Evolutionary conservation across 1,140 invertebrate species (phyloP), one percentile per base, ranked within the genome.

Genomic region (Phthorimaea operculella): DNA sequence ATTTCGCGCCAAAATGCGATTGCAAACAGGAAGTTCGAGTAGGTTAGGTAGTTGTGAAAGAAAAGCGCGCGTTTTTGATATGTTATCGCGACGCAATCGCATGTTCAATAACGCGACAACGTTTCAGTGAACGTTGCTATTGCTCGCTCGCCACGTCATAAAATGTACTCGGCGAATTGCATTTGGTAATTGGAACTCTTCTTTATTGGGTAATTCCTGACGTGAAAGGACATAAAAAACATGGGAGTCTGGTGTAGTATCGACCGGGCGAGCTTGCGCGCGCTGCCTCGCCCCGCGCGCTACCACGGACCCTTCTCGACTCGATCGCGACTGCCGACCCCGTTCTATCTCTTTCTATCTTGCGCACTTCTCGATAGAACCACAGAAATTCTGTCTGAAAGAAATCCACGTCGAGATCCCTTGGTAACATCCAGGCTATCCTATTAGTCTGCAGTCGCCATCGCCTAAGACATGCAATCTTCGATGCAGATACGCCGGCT

Each of bases 181-280:
- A 63, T 74, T 69, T 70, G 68, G 70, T 75, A 75, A 79, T 81
- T 76, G 70, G 64, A 74, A 73, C 60, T 66, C 58, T 73, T 74
- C 69, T 76, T 79, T 81, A 71, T 80, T 75, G 68, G 67, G 72
- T 72, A 76, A 80, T 73, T 76, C 62, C 69, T 79, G 72, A 71
- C 68, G 70, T 70, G 66, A 76, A 75, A 79, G 68, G 76, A 83
- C 74, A 82, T 83, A 81, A 83, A 82, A 84, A 81, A 82, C 76
- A 80, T 80, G 71, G 70, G 74, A 83, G 79, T 80, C 78, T 83
- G 79, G 78, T 73, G 72, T 72, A 61, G 70, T 83, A 85, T 85
- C 79, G 82, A 85, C 79, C 82, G 77, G 73, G 61, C 28, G 54
- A 55, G 70, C 48, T 65, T 83, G 79, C 78, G 79, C 79, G 79